Evolutionary conservation across 2,797 vertebrate species (phyloP).

Genomic region (Cossypha caffra): DNA sequence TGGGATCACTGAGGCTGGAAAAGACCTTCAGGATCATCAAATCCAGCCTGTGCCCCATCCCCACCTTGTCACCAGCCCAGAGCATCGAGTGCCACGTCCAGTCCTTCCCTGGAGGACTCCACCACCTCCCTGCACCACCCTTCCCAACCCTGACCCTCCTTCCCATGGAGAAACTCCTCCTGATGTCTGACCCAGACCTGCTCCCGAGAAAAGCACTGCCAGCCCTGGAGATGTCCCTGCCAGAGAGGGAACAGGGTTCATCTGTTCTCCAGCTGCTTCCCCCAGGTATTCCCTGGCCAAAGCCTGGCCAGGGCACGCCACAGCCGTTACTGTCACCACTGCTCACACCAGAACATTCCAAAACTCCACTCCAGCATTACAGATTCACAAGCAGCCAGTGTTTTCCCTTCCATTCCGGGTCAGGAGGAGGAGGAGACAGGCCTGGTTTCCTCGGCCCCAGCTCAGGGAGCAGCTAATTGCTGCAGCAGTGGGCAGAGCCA

Average conservation of each 20-base stretch:
- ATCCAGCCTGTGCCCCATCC: background rate
- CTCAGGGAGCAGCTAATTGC: constrained; percentile 68
- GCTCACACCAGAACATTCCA: background rate
- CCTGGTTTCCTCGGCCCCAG: background rate
- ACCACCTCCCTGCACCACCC: background rate
- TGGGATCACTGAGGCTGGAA: accelerated
- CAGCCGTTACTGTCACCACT: accelerated
- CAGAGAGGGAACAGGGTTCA: background rate
- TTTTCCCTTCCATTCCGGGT: background rate
- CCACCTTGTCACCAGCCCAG: background rate
- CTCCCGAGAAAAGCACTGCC: accelerated
- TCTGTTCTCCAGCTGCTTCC: background rate
- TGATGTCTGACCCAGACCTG: accelerated
- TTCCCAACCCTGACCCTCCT: accelerated
- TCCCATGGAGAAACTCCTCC: background rate
- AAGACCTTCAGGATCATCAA: background rate
- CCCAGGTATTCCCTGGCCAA: accelerated
- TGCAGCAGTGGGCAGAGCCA: constrained; percentile 41
- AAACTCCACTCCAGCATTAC: accelerated
- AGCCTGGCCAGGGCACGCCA: accelerated
- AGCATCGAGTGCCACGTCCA: accelerated
- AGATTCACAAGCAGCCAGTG: accelerated
- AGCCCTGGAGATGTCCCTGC: accelerated
- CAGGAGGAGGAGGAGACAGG: background rate
- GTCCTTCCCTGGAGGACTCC: background rate